Evolutionary conservation across 2,888 invertebrate species (phyloP), one percentile per base, ranked within the genome.

Genomic region (Stenurella melanura): DNA sequence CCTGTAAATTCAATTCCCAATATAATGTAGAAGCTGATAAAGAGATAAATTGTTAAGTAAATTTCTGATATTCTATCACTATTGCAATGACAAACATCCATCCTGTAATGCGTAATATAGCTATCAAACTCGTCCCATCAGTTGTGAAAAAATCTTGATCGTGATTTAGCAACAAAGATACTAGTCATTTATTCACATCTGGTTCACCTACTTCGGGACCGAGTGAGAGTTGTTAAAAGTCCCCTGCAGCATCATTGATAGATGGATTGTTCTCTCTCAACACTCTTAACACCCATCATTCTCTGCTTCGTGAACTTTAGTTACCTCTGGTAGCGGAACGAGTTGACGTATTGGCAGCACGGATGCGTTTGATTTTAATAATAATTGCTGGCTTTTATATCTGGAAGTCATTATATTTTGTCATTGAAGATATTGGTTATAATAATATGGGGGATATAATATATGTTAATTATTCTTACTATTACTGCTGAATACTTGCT

Each of bases 191-290:
- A 64, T 64, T 64, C 64, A 64, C 64, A 64, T 64, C 64, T 64
- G 64, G 64, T 64, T 64, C 64, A 64, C 64, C 64, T 64, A 64
- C 64, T 64, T 64, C 15, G 50, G 50, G 50, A 64, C 12, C 64
- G 64, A 64, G 64, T 64, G 64, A 64, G 64, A 64, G 64, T 64
- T 64, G 64, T 64, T 64, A 50, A 50, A 64, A 64, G 64, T 64
- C 64, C 64, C 42, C 64, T 64, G 15, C 64, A 64, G 63, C 63
- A 64, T 64, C 64, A 21, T 18, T 19, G 42, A 64, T 64, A 42
- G 19, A 42, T 38, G 64, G 42, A 42, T 64, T 64, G 42, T 64
- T 64, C 38, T 64, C 64, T 42, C 63, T 38, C 30, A 30, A 34
- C 61, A 63, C 34, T 17, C 17, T 38, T 18, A 38, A 30, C 30